A percentile compares a stretch with the other conserved stretches of the same genome.
Conservation (phyloP, 2,797 vertebrate genomes). For the Hemibagrus guttatus region DNA sequence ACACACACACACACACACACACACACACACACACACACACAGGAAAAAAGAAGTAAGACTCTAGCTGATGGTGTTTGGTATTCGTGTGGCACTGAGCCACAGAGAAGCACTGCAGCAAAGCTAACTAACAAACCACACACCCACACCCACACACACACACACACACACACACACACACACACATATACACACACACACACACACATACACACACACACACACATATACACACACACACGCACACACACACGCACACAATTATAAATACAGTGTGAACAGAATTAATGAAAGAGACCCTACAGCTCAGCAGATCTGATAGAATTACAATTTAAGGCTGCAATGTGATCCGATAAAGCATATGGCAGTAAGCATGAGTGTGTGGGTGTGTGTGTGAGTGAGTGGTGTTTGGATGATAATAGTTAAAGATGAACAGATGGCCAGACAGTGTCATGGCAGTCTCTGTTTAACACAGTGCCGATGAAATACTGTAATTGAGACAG, state of each 20-base stretch:
- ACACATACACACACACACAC: conserved; percentile 10
- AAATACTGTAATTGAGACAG: conserved; percentile 53
- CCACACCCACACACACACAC: not conserved
- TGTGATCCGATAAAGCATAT: conserved; percentile 26
- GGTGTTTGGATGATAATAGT: conserved; percentile 31
- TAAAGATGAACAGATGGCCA: conserved; percentile 54
- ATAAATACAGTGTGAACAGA: not conserved
- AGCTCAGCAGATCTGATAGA: not conserved
- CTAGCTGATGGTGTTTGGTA: conserved; percentile 55
- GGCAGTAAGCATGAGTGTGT: conserved; percentile 8
- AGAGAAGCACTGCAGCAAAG: conserved; percentile 55
- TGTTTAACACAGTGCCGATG: conserved; percentile 41
- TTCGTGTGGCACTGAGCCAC: conserved; percentile 57
- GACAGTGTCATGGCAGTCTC: conserved; percentile 46
- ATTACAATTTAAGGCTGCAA: conserved; percentile 1
- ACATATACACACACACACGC: not conserved
- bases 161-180: conserved; percentile 12
- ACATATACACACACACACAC: not conserved
- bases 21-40: conserved; percentile 21
- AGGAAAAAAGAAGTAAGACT: conserved; percentile 31
- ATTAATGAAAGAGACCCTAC: not conserved
- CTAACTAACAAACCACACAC: not conserved
- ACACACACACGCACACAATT: not conserved
- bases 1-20: conserved; percentile 17
- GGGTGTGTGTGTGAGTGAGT: conserved; percentile 13